Percentiles rank a stretch among this genome's conserved stretches.
phyloP scores from a whole-genome alignment of 1,140 invertebrate genomes.

The Heliconius nattereri region DNA sequence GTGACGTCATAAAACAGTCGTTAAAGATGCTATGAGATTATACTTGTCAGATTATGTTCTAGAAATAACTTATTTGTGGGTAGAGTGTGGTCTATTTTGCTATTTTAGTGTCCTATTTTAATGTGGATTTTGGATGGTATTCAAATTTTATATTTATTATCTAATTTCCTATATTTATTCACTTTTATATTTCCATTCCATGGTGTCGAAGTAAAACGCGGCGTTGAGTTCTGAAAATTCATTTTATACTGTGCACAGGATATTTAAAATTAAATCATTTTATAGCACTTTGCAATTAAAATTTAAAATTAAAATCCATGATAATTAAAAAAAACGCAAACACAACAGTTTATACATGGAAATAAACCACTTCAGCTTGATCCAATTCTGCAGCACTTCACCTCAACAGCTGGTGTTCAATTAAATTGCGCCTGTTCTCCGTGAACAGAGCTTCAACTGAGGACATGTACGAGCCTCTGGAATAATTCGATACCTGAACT shows the following conservation, averaged over 20 bases:
- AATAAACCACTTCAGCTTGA: slow-evolving; percentile 16
- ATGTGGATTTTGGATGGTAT: neutral
- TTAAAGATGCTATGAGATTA: neutral
- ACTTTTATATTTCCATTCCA: no score
- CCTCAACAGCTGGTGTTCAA: slow-evolving; percentile 45
- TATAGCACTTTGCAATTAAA: neutral
- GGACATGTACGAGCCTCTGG: slow-evolving; percentile 26
- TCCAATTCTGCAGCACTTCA: slow-evolving; percentile 41
- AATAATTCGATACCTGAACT: slow-evolving; percentile 28
- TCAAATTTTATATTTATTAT: neutral
- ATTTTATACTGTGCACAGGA: no score
- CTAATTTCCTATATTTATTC: no score
- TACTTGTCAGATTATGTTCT: neutral
- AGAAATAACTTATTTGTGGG: neutral
- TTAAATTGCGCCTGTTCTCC: slow-evolving; percentile 47
- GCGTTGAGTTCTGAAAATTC: no score
- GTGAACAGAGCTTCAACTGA: slow-evolving; percentile 8
- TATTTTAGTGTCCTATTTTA: neutral
- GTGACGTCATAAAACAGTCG: slow-evolving; percentile 43
- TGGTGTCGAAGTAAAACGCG: no score
- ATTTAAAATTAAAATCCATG: no score
- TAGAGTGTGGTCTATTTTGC: neutral
- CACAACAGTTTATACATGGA: neutral
- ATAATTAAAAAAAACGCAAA: neutral
- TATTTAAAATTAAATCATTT: neutral